Conservation (phyloP, 2,797 vertebrate species). For the Salmo trutta region DNA sequence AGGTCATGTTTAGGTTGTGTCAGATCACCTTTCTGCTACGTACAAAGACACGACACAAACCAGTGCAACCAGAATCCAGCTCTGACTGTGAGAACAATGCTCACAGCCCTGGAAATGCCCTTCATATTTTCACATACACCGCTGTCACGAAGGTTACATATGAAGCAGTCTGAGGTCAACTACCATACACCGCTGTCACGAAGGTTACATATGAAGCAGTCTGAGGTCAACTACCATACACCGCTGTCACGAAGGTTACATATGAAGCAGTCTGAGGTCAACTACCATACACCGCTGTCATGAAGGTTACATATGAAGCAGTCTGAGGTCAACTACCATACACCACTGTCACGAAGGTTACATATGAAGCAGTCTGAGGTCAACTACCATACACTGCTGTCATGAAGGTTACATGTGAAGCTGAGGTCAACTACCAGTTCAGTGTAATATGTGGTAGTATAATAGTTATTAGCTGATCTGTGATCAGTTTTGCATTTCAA, state of each 20-base stretch:
- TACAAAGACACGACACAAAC: slow-evolving; percentile 26
- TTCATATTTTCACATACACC: not conserved
- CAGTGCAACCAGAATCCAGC: slow-evolving; percentile 36
- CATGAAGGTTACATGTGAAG: not conserved
- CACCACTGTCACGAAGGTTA: not conserved
- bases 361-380: not conserved
- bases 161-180: not conserved
- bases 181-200: no score
- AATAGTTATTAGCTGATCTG: not conserved
- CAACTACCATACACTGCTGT: not conserved
- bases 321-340: not conserved
- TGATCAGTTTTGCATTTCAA: not conserved
- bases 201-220: no score
- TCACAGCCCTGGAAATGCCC: not conserved
- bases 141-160: not conserved
- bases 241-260: no score
- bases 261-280: no score
- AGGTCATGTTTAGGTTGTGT: not conserved
- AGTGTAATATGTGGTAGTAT: not conserved
- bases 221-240: no score
- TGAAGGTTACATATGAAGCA: no score
- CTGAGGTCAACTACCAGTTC: not conserved
- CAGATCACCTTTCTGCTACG: not conserved
- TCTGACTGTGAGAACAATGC: not conserved
- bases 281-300: no score